These are phyloP conservation scores for Sesamia nonagrioides DNA, from an alignment of 1,140 invertebrate genomes.

Conservation along the genomic window DNA sequence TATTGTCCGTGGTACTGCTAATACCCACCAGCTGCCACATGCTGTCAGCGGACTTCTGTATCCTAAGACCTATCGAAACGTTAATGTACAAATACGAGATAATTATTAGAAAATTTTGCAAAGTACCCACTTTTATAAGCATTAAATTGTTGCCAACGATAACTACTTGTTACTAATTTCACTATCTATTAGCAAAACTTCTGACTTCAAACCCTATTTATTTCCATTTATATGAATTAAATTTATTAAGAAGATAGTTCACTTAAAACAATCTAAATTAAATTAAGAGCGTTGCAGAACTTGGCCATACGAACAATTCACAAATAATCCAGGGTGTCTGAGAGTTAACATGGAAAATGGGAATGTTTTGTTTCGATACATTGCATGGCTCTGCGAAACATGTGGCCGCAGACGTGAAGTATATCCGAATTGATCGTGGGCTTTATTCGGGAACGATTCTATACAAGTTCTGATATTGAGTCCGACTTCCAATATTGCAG, in stretches of 20 bases:
- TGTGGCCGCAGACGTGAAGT: conserved; percentile 44
- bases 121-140: too few relatives aligned
- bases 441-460: conserved; percentile 36
- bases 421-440: conserved; percentile 52
- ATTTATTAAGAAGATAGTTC: background rate
- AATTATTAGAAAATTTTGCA: too few relatives aligned
- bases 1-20: too few relatives aligned
- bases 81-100: too few relatives aligned
- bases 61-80: too few relatives aligned
- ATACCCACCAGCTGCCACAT: too few relatives aligned
- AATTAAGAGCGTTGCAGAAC: conserved; percentile 10
- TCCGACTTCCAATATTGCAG: conserved; percentile 40
- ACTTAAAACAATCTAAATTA: background rate
- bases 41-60: too few relatives aligned
- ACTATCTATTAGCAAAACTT: background rate
- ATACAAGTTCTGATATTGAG: conserved; percentile 46
- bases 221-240: background rate
- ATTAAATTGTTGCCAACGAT: background rate
- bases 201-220: background rate
- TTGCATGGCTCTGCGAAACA: conserved; percentile 28
- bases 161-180: background rate
- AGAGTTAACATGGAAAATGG: conserved; percentile 14
- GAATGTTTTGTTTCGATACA: conserved; percentile 32
- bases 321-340: conserved; percentile 19
- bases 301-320: background rate